Evolutionary conservation across 2,888 invertebrate species (phyloP).

Genomic region (Xestia xanthographa): DNA sequence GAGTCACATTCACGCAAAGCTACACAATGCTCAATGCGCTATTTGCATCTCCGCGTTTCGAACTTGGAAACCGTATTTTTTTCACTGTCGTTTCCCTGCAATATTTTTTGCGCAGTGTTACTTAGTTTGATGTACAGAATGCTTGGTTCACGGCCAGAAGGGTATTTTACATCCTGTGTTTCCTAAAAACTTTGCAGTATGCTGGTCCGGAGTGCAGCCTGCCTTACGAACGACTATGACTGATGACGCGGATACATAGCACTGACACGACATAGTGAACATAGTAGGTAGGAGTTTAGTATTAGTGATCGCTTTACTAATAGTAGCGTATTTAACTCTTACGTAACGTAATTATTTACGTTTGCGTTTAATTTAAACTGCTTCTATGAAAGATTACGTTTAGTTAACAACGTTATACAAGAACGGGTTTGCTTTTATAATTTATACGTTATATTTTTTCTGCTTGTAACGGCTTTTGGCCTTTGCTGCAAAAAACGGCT

Average conservation of each 20-base stretch:
- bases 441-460: constrained; percentile 20
- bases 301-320: constrained; percentile 40
- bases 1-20: neutral
- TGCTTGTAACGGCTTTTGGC: neutral
- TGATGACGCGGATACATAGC: constrained; percentile 58
- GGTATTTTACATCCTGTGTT: neutral
- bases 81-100: neutral
- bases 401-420: constrained; percentile 15
- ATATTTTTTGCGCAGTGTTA: neutral
- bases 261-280: constrained; percentile 43
- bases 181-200: neutral
- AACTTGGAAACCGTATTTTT: neutral
- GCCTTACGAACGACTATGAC: constrained; percentile 43
- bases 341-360: constrained; percentile 18
- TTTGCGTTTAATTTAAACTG: constrained; percentile 6
- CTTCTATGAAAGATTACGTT: constrained; percentile 25
- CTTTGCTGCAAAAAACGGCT: constrained; percentile 22
- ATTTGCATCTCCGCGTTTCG: neutral
- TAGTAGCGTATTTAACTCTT: constrained; percentile 34
- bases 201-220: neutral
- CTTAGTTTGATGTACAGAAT: neutral
- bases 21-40: no score
- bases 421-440: constrained; percentile 41
- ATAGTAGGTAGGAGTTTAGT: constrained; percentile 31
- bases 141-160: neutral